These are phyloP conservation scores for Cyprinodon diabolis DNA, from an alignment of 2,797 vertebrate genomes.

Conservation along the genomic window DNA sequence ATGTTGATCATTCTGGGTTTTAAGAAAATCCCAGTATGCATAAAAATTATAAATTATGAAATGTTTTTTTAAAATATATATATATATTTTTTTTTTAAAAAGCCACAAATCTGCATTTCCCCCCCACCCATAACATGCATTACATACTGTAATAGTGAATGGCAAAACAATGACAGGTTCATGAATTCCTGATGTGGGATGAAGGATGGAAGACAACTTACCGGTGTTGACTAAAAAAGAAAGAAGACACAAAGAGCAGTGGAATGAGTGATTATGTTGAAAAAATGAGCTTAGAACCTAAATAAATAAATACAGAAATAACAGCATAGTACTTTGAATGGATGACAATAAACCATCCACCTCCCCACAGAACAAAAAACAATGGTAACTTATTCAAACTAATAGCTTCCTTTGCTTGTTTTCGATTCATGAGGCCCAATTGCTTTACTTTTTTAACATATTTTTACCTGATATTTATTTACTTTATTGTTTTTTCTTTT, in stretches of 20 bases:
- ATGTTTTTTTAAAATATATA: slow-evolving; percentile 4
- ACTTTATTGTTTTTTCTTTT: background rate
- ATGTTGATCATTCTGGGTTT: slow-evolving; percentile 26
- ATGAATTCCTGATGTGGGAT: slow-evolving; percentile 86
- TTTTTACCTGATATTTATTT: background rate
- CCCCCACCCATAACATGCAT: slow-evolving; percentile 46
- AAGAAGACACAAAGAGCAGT: slow-evolving; percentile 81
- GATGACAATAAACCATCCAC: background rate
- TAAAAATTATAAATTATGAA: slow-evolving; percentile 13
- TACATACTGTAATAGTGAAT: slow-evolving; percentile 83
- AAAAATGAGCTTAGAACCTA: slow-evolving; percentile 10
- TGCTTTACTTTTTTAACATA: background rate
- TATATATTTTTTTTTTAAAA: slow-evolving; percentile 7
- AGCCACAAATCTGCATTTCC: background rate
- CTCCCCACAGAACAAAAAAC: background rate
- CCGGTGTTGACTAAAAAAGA: slow-evolving; percentile 92
- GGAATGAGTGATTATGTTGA: slow-evolving; percentile 64
- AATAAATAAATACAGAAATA: background rate
- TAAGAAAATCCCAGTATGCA: slow-evolving; percentile 19
- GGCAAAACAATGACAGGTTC: slow-evolving; percentile 82
- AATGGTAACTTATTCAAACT: background rate
- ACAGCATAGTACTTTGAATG: slow-evolving; percentile 10
- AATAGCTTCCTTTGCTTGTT: background rate
- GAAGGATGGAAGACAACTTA: slow-evolving; percentile 90
- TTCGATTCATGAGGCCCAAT: no score